phyloP scores from a whole-genome alignment of 2,113 vertebrate genomes.

The Callopanchax toddi region DNA sequence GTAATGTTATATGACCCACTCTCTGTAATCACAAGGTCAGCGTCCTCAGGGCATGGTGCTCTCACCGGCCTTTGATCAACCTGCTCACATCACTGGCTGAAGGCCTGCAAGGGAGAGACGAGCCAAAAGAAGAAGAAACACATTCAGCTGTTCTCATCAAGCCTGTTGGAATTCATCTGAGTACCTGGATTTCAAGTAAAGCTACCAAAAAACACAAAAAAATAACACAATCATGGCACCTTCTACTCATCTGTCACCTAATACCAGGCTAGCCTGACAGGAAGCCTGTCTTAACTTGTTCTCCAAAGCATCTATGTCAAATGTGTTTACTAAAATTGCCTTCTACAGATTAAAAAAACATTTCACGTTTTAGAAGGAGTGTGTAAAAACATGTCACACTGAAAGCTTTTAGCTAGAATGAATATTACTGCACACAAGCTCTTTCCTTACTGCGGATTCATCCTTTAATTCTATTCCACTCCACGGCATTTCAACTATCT shows the following conservation, averaged over 20 bases:
- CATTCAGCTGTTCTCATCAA: slow-evolving; percentile 17
- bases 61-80: slow-evolving; percentile 23
- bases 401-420: not conserved
- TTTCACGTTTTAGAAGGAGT: not conserved
- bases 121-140: slow-evolving; percentile 2
- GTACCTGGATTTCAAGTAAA: slow-evolving; percentile 4
- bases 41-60: slow-evolving; percentile 41
- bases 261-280: not conserved
- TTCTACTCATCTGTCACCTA: not conserved
- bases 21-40: slow-evolving; percentile 45
- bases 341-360: too few relatives aligned
- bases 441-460: slow-evolving; percentile 10
- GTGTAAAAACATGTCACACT: not conserved
- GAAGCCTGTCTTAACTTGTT: slow-evolving; percentile 2
- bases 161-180: slow-evolving; percentile 12
- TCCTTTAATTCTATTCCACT: slow-evolving; percentile 39
- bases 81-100: slow-evolving; percentile 19
- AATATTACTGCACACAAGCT: not conserved
- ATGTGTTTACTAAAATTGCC: not conserved
- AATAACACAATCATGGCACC: too few relatives aligned
- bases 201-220: too few relatives aligned
- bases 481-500: slow-evolving; percentile 48
- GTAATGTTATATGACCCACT: slow-evolving; percentile 34
- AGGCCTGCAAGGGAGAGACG: slow-evolving; percentile 7
- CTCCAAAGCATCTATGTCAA: not conserved